Percentiles rank a stretch among this genome's conserved stretches.
Conservation (phyloP, 2,113 vertebrate genomes). For the Elephantulus edwardii region DNA sequence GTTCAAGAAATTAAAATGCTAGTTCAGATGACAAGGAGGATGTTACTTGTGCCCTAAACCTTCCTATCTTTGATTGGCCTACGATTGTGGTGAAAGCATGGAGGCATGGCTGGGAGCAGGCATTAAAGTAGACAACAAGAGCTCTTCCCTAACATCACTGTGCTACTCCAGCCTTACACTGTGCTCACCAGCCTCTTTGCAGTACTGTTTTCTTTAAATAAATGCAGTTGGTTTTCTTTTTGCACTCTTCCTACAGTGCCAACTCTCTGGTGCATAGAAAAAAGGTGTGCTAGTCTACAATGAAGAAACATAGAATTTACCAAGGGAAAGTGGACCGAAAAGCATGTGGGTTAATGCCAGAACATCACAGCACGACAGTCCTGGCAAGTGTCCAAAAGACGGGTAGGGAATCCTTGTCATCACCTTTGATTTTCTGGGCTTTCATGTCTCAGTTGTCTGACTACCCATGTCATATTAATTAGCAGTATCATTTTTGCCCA, state of each 20-base stretch:
- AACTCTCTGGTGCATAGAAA: neutral
- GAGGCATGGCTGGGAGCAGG: neutral
- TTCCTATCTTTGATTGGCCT: neutral
- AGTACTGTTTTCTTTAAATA: neutral
- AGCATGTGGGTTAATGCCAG: neutral
- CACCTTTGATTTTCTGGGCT: neutral
- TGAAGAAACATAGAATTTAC: neutral
- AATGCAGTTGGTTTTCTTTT: too few species aligned
- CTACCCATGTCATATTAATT: neutral
- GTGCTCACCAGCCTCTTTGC: neutral
- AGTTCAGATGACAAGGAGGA: too few species aligned
- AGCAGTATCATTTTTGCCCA: neutral
- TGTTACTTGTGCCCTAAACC: fast-evolving
- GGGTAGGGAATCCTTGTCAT: too few species aligned
- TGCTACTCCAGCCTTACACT: neutral
- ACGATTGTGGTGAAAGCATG: neutral
- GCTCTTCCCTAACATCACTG: neutral
- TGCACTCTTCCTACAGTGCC: neutral
- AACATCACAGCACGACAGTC: neutral
- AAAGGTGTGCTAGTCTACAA: neutral
- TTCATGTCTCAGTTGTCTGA: neutral
- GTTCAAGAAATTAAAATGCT: neutral
- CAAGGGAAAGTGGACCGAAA: neutral
- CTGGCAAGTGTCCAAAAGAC: neutral
- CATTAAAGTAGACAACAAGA: neutral